Evolutionary conservation across 2,797 vertebrate species (phyloP), one percentile per base, ranked within the genome.

Genomic region (Gymnodraco acuticeps): DNA sequence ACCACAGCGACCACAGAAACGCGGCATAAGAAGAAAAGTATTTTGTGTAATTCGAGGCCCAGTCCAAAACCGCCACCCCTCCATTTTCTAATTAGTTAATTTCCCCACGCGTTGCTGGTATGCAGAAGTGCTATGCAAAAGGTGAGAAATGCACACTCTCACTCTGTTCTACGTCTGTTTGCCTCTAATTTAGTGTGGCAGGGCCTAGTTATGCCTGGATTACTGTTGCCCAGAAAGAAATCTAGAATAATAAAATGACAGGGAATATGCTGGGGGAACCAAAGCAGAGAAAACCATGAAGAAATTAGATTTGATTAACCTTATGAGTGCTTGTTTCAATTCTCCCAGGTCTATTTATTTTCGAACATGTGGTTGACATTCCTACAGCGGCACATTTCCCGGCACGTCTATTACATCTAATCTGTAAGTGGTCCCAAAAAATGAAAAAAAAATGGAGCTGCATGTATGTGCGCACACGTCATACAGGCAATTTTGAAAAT

Each of bases 331-430:
- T 93, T 88, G 89, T 94, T 94, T 94, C 93, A 93, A 93, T 93
- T 93, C 95, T 94, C 93, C 81, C 87, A 87, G 92, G 92, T 92
- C 93, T 93, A 92, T 94, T 94, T 94, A 94, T 94, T 94, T 94
- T 94, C 79, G 89, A 94, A 95, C 95, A 95, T 95, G 94, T 95
- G 95, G 92, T 93, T 82, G 90, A 93, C 94, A 95, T 95, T 95
- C 94, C 92, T 89, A 73, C 85, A 83, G 90, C 91, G 88, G 89
- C 88, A 90, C 91, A 92, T 95, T 95, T 95, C 95, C 95, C 94
- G 93, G 95, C 93, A 95, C 66, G 89, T 93, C 94, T 92, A 95
- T 95, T 95, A 95, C 91, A 91, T 91, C 88, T 94, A 94, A 93
- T 94, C 92, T 93, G 84, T 91, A 89, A 92, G 86, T 92, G 88